Base-by-base conservation (phyloP, 1,140 invertebrate genomes). In the Trachelipus rathkii region DNA sequence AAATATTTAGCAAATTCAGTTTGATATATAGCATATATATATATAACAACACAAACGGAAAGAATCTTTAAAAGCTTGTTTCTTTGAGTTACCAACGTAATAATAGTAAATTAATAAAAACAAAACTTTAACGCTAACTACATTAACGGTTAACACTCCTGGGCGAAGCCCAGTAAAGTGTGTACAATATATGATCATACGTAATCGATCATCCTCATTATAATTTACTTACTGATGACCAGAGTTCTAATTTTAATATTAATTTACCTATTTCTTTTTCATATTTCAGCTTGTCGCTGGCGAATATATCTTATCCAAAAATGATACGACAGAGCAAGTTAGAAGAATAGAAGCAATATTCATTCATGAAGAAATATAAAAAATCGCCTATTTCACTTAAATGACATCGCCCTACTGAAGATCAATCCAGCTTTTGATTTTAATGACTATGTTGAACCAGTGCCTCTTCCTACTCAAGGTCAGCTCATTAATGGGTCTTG, bases 401-500 rank as follows among this genome's bases (percentile, higher is more conserved):
- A 89, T 77, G 91, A 92, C 79, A 89, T 92, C 70, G 90, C 89
- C 45, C 69, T 92, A 0, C 82, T 92, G 21, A 86, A 85, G 76
- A 82, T 91, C n/a, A 84, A 84, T 10, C 84, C 83, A n/a, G 85
- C 88, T 1, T 82, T 91, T 43, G 82, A 78, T 2, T 87, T 88
- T 71, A 88, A 86, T 78, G 81, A 87, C 21, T 82, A 82, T 60
- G 87, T 92, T 0, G 83, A 85, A 0, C 74, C 82, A 8, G 85
- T 85, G 15, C 78, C 82, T 10, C 73, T 85, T 0, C 86, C 86
- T 24, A 60, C 77, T 0, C 44, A 73, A 44, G 75, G 50, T 75
- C 82, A 80, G 15, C 33, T 53, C 15, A 46, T 71, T 24, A 24
- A 44, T 10, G 86, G 87, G 43, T 76, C 84, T 67, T 84, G 83